Percentiles rank a stretch among this genome's conserved stretches.
Conservation (phyloP, 2,113 vertebrate species). For the Archilochus colubris region DNA sequence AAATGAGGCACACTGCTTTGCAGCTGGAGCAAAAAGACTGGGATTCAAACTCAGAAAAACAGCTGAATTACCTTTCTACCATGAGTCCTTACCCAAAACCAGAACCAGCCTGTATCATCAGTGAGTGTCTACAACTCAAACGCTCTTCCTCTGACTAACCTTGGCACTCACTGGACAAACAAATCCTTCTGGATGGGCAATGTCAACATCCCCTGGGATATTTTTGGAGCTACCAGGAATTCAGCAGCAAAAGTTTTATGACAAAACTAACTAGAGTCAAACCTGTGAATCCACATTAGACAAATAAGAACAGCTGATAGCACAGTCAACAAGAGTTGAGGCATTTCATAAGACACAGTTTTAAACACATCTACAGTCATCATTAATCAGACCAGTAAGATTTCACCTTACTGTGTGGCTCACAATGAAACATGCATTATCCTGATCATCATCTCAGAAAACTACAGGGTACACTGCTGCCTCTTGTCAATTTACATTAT, state of each 20-base stretch:
- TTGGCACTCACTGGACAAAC: not conserved
- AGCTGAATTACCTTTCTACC: not conserved
- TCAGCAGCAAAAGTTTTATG: not conserved
- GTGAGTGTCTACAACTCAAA: not conserved
- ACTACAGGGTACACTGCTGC: not conserved
- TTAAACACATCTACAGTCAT: not conserved
- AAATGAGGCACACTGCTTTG: not conserved
- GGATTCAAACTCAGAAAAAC: not conserved
- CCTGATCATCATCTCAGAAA: conserved; percentile 12
- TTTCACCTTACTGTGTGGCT: not conserved
- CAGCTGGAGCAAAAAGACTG: not conserved
- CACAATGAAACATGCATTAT: conserved; percentile 3
- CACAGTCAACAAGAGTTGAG: not conserved
- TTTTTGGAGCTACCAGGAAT: not conserved
- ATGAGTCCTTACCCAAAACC: not conserved
- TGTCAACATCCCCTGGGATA: not conserved
- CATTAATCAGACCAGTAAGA: not conserved
- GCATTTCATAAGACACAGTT: not conserved
- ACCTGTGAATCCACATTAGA: not conserved
- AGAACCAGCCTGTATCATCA: not conserved
- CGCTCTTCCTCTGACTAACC: not conserved
- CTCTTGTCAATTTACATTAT: conserved; percentile 60
- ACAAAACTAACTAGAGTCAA: not conserved
- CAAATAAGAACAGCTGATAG: not conserved
- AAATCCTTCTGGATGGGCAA: not conserved